Evolutionary conservation across 1,140 invertebrate genomes (phyloP), one percentile per base, ranked within the genome.

Genomic region (Drosophila kepulauana): DNA sequence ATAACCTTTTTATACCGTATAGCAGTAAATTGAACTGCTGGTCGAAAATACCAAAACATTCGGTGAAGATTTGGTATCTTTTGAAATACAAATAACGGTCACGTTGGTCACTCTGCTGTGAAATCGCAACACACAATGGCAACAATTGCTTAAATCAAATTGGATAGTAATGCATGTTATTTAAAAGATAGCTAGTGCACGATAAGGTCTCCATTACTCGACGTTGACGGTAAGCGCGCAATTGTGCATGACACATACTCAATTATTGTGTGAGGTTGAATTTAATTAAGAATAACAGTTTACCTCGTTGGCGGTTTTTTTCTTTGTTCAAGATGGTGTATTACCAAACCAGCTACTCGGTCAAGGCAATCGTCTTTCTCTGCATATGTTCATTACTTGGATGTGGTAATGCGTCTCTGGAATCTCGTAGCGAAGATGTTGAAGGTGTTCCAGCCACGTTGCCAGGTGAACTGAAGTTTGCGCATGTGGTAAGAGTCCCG

Each of bases 381-480:
- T 49, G 51, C 61, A 28, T 86, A 20, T 51, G 62, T 3, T 82
- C 51, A 38, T 46, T 85, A 30, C 35, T 85, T 6, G 69, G 45
- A 5, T n/a, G 64, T 15, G 49, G 43, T 0, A 67, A 68, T 59
- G 56, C 66, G 6, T 20, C 7, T 15, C 38, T 6, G 41, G 4
- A n/a, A 3, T 51, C 38, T 45, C 49, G 61, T 25, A 64, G 45
- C 28, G 68, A 49, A 54, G 48, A 46, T 38, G 8, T 15, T 41
- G 62, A 72, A 46, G 61, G 25, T 43, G 33, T 7, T 5, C 15
- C 28, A 59, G 52, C 49, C 64, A 49, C 52, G 52, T 61, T 88
- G 67, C 77, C 79, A 41, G 91, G 91, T 45, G 59, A 91, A 57
- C 59, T 92, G 3, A 84, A 91, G 57, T 92, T 92, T 68, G 88